Evolutionary conservation across 2,888 invertebrate species (phyloP), one percentile per base, ranked within the genome.

Genomic region (Galerucella nymphaeae): DNA sequence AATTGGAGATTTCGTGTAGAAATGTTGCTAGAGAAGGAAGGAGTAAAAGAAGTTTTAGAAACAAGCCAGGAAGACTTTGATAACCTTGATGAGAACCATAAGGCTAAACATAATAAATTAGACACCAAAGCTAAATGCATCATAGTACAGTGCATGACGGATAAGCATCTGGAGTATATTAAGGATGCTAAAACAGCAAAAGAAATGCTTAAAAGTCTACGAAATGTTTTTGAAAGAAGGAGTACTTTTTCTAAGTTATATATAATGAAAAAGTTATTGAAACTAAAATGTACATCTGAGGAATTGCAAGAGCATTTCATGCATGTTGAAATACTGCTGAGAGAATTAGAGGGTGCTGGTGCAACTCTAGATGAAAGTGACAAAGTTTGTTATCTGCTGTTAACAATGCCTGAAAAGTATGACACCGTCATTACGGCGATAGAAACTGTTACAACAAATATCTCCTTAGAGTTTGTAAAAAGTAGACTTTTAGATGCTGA

Each of bases 1-100:
- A 66, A 66, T 41, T 66, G 55, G 66, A 66, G 55, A 66, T 66
- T 66, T 38, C 53, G 66, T n/a, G 66, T 66, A 10, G 55, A 66
- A 55, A 55, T 66, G n/a, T 53, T 66, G 66, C 53, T 57, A 18
- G 55, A 55, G 30, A 55, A 66, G 55, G 55, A 57, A 55, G 53
- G 13, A 9, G 64, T 64, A 11, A 45, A 48, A 14, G 48, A 48
- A 2, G 48, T 48, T 16, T 8, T 64, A 5, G 18, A 16, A 23
- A 48, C 20, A 30, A 55, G 55, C 16, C 53, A 23, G n/a, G 38
- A n/a, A n/a, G n/a, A n/a, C n/a, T n/a, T n/a, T n/a, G n/a, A n/a
- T n/a, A n/a, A n/a, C n/a, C n/a, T n/a, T n/a, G n/a, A n/a, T n/a
- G n/a, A n/a, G n/a, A n/a, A n/a, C n/a, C n/a, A n/a, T n/a, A n/a